Conservation (phyloP, 2,888 invertebrate species). For the Nymphalis urticae region DNA sequence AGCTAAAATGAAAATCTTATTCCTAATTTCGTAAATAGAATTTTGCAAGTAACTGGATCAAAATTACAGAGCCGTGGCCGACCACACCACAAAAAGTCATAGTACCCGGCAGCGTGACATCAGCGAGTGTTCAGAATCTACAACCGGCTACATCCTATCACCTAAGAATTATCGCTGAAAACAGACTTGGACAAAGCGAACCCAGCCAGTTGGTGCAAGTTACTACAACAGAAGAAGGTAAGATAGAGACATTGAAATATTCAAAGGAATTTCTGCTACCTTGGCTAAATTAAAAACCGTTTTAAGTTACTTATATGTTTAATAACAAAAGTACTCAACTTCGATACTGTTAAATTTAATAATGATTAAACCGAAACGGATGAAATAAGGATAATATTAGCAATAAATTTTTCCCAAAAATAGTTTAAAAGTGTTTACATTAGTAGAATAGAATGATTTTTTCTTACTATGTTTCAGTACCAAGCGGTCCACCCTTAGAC, state of each 20-base stretch:
- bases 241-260: neutral
- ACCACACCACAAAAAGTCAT: slow-evolving; percentile 90
- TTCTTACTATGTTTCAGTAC: slow-evolving; percentile 83
- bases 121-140: slow-evolving; percentile 89
- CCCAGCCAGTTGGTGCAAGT: slow-evolving; percentile 92
- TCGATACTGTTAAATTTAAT: no score
- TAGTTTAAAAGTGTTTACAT: no score
- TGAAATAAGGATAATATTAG: no score
- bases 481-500: slow-evolving; percentile 90
- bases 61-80: slow-evolving; percentile 87
- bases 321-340: no score
- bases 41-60: neutral
- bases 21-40: no score
- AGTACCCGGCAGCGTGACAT: slow-evolving; percentile 91
- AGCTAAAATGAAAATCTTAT: neutral
- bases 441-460: no score
- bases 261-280: neutral
- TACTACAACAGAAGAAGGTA: slow-evolving; percentile 91
- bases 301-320: no score
- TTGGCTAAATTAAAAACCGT: neutral
- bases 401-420: no score
- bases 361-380: no score
- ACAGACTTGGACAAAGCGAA: slow-evolving; percentile 92
- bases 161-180: slow-evolving; percentile 93
- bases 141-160: slow-evolving; percentile 94